Evolutionary conservation across 2,113 vertebrate genomes (phyloP), one percentile per base, ranked within the genome.

Genomic region (Dasyurus viverrinus): DNA sequence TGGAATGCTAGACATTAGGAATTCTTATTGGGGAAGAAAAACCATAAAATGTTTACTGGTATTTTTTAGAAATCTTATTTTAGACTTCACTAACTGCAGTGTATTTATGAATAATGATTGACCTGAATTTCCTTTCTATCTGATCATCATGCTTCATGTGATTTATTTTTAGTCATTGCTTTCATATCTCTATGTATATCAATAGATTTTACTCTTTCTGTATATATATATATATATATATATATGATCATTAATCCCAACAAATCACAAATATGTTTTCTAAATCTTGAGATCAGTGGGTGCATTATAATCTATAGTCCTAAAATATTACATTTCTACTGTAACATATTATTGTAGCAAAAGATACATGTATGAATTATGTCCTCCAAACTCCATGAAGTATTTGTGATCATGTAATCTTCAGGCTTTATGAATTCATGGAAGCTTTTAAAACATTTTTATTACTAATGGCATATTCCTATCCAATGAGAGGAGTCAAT

Each of bases 11-110:
- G 36, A 91, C 12, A 50, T 68, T n/a, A 94, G 54, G 23, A n/a
- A 57, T 92, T 91, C 92, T 94, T 94, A 90, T 54, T 90, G 93
- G 84, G 57, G 47, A 60, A 93, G 93, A 54, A 54, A 12, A 53
- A 1, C 93, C 47, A 84, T 5, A 93, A 97, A 95, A 42, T 84
- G 22, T n/a, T 90, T 97, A 8, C 50, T 95, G 92, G 91, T 95
- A 48, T 92, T 1, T 48, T 52, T 19, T 23, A 92, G n/a, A 93
- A 89, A 94, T 91, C 92, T 89, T 57, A 14, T 95, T 54, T 91
- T 53, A 96, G n/a, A 54, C 36, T 89, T 92, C 48, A 68, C 50
- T 48, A 96, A 97, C 90, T 48, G 42, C 12, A 57, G 54, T 47
- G 47, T 50, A 76, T 89, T 68, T 68, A 52, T 36, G 46, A 94